Evolutionary conservation across 2,797 vertebrate species (phyloP).

Genomic region (Karalla daura): DNA sequence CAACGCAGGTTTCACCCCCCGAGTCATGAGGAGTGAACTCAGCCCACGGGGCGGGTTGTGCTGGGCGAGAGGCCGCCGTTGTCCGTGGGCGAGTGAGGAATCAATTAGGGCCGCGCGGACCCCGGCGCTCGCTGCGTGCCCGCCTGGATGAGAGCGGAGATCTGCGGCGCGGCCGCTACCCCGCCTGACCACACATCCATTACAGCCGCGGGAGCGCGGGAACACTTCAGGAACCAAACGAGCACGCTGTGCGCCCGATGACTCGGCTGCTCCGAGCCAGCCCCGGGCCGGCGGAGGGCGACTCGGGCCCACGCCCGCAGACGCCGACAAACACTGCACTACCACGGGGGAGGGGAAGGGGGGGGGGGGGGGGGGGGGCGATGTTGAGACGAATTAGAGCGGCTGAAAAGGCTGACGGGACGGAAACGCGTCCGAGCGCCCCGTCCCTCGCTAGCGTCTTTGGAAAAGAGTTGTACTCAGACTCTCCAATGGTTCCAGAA

Average conservation of each 20-base stretch:
- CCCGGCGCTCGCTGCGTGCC: no score
- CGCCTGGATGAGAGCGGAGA: neutral
- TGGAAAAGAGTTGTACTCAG: no score
- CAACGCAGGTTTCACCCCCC: no score
- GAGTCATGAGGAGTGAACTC: no score
- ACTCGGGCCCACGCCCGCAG: slow-evolving; percentile 22
- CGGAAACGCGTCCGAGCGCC: no score
- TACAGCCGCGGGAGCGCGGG: slow-evolving; percentile 12
- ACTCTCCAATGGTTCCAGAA: no score
- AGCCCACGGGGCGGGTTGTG: no score
- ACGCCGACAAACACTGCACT: slow-evolving; percentile 46
- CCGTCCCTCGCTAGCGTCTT: no score
- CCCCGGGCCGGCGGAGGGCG: slow-evolving; percentile 20
- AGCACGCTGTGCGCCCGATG: slow-evolving; percentile 14
- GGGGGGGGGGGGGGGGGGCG: neutral
- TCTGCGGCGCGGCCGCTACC: slow-evolving; percentile 11
- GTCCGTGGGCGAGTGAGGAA: no score
- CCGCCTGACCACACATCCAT: slow-evolving; percentile 16
- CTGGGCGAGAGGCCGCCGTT: no score
- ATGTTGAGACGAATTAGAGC: neutral
- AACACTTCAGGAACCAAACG: slow-evolving; percentile 20
- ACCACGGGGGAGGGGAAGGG: slow-evolving; percentile 4
- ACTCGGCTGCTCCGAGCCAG: slow-evolving; percentile 2
- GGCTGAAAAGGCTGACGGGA: neutral
- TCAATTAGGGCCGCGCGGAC: no score